Base-by-base conservation (phyloP, 2,797 vertebrate species). In the Myiotriccus ornatus region DNA sequence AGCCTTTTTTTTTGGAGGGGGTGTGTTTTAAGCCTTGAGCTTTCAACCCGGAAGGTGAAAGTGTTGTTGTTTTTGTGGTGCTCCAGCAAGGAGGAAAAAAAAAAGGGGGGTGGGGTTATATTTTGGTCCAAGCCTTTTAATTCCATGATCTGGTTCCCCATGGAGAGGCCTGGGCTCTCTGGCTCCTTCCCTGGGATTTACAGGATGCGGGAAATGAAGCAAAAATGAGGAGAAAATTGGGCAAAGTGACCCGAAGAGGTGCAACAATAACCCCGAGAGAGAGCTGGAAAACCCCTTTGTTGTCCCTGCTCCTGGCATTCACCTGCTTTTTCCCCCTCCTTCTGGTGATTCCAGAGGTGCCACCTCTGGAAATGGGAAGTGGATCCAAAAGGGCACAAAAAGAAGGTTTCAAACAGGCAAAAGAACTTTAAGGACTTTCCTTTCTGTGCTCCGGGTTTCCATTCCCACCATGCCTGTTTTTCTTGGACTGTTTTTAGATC, bases 71-170 rank as follows among this genome's bases (percentile, higher is more conserved):
- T 12, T 11, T 46, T 2, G 23, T 35, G 20, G 6, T 53, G 30
- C 28, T 84, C 23, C 41, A 37, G n/a, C 22, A 62, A 23, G 43
- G 53, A 65, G 22, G 15, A 16, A 56, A 56, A n/a, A 62, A 62
- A 60, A n/a, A 27, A 5, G 12, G 5, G 20, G 8, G 23, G 8
- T 21, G 27, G 1, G 27, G 1, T 43, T 35, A 11, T 11, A 21
- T 47, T 80, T 84, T 3, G 1, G 3, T n/a, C 37, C 25, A 30
- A 71, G 27, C 52, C n/a, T 39, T 41, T n/a, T 3, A 24, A 70
- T 64, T 74, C 71, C 77, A 43, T 50, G 30, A 30, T 44, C 32
- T 39, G 87, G 52, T 69, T 87, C 41, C 37, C 6, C 6, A 1
- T 44, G 73, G 52, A 43, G n/a, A 47, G 65, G 4, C 21, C 32